phyloP scores from a whole-genome alignment of 2,888 invertebrate species.

The Laspeyria flexula region DNA sequence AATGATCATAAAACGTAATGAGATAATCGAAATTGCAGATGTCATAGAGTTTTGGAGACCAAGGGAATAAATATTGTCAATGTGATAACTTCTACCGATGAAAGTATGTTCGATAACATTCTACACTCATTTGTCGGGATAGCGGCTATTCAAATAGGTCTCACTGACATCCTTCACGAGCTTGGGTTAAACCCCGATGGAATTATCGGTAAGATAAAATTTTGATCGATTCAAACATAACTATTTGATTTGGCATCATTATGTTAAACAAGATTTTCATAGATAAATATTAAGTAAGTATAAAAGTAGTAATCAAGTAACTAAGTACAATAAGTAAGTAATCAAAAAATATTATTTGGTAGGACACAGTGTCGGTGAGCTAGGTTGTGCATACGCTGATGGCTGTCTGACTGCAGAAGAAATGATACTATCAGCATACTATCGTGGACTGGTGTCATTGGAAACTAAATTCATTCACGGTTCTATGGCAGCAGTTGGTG shows the following conservation, averaged over 20 bases:
- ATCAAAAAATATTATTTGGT: too few species aligned
- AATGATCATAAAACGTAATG: too few species aligned
- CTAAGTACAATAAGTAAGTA: too few species aligned
- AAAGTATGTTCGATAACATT: constrained; percentile 81
- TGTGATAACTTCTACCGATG: constrained; percentile 87
- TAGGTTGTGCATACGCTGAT: constrained; percentile 97
- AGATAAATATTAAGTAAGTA: too few species aligned
- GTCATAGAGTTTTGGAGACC: constrained; percentile 83
- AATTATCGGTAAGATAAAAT: constrained; percentile 88
- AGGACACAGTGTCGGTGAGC: constrained; percentile 97
- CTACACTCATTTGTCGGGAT: constrained; percentile 65
- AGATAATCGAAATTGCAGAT: too few species aligned
- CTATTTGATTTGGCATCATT: too few species aligned
- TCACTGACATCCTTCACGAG: constrained; percentile 73
- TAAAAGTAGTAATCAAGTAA: too few species aligned
- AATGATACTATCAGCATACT: constrained; percentile 93
- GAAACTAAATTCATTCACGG: constrained; percentile 89
- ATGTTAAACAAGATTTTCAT: too few species aligned
- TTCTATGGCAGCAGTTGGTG: constrained; percentile 95
- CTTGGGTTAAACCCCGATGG: constrained; percentile 90
- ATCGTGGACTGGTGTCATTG: constrained; percentile 90
- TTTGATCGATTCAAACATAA: too few species aligned
- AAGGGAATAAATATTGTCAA: constrained; percentile 88
- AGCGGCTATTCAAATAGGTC: constrained; percentile 89
- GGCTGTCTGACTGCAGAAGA: constrained; percentile 94